phyloP scores from a whole-genome alignment of 1,140 invertebrate genomes.

The Cydia strobilella region DNA sequence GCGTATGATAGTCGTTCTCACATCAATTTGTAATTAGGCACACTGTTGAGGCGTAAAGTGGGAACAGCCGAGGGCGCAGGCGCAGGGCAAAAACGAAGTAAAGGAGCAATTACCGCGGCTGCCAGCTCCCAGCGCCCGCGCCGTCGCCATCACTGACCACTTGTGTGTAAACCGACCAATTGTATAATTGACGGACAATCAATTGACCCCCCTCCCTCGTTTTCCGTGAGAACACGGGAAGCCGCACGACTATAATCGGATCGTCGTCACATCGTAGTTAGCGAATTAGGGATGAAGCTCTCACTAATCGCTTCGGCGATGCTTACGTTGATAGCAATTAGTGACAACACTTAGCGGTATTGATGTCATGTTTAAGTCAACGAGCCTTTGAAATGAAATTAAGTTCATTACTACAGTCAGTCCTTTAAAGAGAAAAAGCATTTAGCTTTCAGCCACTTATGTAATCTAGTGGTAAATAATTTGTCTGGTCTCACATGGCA shows the following conservation, averaged over 20 bases:
- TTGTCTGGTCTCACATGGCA: too few relatives aligned
- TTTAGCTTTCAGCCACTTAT: too few relatives aligned
- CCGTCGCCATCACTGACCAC: slow-evolving; percentile 20
- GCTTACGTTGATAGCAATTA: slow-evolving; percentile 29
- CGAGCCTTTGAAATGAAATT: too few relatives aligned
- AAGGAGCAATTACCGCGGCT: slow-evolving; percentile 28
- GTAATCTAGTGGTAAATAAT: too few relatives aligned
- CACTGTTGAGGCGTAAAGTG: slow-evolving; percentile 37
- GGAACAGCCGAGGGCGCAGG: slow-evolving; percentile 30
- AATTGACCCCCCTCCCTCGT: slow-evolving; percentile 44
- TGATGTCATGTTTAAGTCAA: not conserved
- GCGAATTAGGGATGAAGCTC: slow-evolving; percentile 24
- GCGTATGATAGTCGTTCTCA: slow-evolving; percentile 39
- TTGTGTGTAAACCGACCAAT: slow-evolving; percentile 52
- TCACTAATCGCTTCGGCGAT: slow-evolving; percentile 20
- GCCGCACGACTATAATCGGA: slow-evolving; percentile 27
- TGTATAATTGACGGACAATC: slow-evolving; percentile 64
- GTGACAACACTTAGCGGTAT: not conserved
- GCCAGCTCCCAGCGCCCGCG: slow-evolving; percentile 29
- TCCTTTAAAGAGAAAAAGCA: too few relatives aligned
- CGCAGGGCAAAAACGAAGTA: slow-evolving; percentile 25
- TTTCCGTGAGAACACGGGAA: slow-evolving; percentile 48
- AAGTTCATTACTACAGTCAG: too few relatives aligned
- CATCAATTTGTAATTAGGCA: slow-evolving; percentile 36
- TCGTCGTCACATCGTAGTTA: slow-evolving; percentile 17